These are phyloP conservation scores for Saccostrea echinata DNA, from an alignment of 1,140 invertebrate genomes.

Conservation along the genomic window DNA sequence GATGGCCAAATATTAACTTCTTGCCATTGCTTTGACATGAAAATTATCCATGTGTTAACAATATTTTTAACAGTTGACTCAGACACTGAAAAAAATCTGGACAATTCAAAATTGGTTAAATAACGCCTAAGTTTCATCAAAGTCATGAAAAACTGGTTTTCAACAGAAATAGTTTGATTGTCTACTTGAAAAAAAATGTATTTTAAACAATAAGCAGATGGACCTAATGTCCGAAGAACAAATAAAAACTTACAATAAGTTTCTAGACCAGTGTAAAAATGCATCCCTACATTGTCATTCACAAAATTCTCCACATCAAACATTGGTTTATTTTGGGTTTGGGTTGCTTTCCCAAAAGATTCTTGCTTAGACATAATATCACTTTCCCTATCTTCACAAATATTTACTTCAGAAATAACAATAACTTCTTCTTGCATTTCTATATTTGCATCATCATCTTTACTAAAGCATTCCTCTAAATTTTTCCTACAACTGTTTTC, in stretches of 20 bases:
- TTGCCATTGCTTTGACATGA: constrained; percentile 56
- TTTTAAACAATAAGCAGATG: constrained; percentile 55
- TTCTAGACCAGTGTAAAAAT: constrained; percentile 56
- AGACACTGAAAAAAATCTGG: constrained; percentile 53
- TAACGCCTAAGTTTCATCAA: constrained; percentile 57
- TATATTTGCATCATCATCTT: too few relatives aligned
- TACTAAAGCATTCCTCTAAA: too few relatives aligned
- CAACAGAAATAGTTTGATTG: constrained; percentile 28
- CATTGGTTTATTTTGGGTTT: not conserved
- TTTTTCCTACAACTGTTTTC: too few relatives aligned
- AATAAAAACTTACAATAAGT: constrained; percentile 51
- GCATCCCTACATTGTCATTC: constrained; percentile 19
- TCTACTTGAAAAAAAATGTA: constrained; percentile 44
- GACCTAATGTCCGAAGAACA: constrained; percentile 56
- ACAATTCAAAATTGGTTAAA: constrained; percentile 56
- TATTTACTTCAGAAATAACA: too few relatives aligned
- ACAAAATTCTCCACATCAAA: constrained; percentile 16
- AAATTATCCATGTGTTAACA: constrained; percentile 55
- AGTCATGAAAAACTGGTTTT: constrained; percentile 55
- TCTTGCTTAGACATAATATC: too few relatives aligned
- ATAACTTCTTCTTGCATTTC: constrained; percentile 12
- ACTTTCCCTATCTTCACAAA: too few relatives aligned
- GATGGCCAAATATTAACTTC: constrained; percentile 57
- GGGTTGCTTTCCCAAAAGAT: not conserved
- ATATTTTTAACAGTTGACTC: too few relatives aligned